A percentile compares a stretch with the other conserved stretches of the same genome.
phyloP scores from a whole-genome alignment of 2,797 vertebrate species.

The Typhlichthys subterraneus region DNA sequence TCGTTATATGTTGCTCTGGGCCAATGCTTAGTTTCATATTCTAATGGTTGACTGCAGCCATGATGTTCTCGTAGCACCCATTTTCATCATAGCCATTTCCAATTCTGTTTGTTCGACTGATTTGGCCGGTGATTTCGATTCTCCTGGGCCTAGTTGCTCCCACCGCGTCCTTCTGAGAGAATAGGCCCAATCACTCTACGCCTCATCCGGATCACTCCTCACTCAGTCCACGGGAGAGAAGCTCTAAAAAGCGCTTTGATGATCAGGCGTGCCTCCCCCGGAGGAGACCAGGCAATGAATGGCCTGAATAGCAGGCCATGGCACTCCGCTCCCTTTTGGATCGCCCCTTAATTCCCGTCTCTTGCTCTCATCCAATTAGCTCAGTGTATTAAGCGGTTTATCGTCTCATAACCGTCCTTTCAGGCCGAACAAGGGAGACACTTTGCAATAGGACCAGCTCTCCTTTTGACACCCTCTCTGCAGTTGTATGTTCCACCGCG shows the following conservation, averaged over 20 bases:
- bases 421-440: conserved; percentile 99
- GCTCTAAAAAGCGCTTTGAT: conserved; percentile 88
- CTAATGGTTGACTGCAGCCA: conserved; percentile 26
- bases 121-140: conserved; percentile 69
- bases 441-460: conserved; percentile 99
- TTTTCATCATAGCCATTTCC: conserved; percentile 47
- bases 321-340: conserved; percentile 91
- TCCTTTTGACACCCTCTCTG: conserved; percentile 99
- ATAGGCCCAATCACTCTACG: conserved; percentile 77
- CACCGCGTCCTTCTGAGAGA: conserved; percentile 67
- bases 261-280: conserved; percentile 82
- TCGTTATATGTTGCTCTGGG: conserved; percentile 8
- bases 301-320: conserved; percentile 89
- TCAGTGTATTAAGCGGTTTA: conserved; percentile 99
- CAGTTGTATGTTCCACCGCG: conserved; percentile 97
- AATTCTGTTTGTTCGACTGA: conserved; percentile 66
- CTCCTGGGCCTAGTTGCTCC: conserved; percentile 64
- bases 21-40: conserved; percentile 7
- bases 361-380: conserved; percentile 99
- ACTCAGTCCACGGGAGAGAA: conserved; percentile 72
- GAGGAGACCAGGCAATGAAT: conserved; percentile 83
- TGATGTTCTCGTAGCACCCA: conserved; percentile 20
- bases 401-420: conserved; percentile 99
- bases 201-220: conserved; percentile 65
- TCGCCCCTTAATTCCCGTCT: conserved; percentile 97